Evolutionary conservation across 2,113 vertebrate genomes (phyloP).

Genomic region (Oreochromis spilurus): DNA sequence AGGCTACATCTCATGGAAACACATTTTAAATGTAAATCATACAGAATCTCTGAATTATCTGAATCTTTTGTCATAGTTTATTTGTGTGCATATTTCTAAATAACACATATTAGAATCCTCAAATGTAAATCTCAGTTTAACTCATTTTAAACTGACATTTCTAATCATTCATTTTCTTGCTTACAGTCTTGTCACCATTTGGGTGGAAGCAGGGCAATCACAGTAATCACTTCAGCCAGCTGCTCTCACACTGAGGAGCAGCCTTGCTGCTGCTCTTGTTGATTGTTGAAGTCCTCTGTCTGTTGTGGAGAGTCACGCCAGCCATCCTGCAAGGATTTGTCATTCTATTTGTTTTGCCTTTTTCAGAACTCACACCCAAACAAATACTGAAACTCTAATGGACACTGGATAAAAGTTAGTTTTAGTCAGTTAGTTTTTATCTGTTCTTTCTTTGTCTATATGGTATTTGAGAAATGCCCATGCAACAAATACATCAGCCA

Average conservation of each 20-base stretch:
- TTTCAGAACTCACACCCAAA: background rate
- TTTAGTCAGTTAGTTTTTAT: background rate
- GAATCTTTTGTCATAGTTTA: background rate
- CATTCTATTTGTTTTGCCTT: background rate
- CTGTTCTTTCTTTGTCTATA: accelerated
- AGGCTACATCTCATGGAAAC: background rate
- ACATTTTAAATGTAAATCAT: background rate
- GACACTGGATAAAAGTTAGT: background rate
- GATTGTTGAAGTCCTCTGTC: background rate
- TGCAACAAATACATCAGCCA: background rate
- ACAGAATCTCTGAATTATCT: background rate
- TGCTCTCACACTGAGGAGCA: background rate
- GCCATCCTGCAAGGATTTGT: background rate
- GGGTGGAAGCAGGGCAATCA: background rate
- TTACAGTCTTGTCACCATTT: background rate
- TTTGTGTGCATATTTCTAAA: background rate
- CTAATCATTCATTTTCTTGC: background rate
- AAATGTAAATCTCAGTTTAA: background rate
- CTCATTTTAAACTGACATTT: background rate
- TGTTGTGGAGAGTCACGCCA: background rate
- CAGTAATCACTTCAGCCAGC: background rate
- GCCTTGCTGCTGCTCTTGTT: background rate
- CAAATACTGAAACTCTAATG: background rate
- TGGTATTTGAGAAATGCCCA: background rate
- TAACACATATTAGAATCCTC: background rate